Evolutionary conservation across 1,140 invertebrate genomes (phyloP).

Genomic region (Lepidotrigona ventralis): DNA sequence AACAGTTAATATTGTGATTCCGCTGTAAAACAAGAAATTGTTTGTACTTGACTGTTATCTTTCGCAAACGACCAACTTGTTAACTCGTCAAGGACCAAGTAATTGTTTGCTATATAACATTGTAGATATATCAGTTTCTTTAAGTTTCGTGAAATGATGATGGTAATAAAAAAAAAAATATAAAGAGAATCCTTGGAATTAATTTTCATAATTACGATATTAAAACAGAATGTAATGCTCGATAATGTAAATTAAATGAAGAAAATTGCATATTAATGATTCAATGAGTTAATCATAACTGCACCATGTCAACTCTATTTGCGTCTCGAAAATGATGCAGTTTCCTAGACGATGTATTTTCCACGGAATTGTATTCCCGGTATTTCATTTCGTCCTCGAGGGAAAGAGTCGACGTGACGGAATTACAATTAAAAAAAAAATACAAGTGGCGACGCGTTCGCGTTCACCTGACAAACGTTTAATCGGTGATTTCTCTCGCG

Average conservation of each 20-base stretch:
- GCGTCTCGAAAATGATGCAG: neutral
- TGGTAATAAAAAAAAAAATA: too few relatives aligned
- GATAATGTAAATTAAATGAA: too few relatives aligned
- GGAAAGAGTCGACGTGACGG: neutral
- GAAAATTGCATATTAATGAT: too few relatives aligned
- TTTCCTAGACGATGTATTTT: neutral
- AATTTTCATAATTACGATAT: too few relatives aligned
- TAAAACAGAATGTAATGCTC: too few relatives aligned
- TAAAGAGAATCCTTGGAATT: too few relatives aligned
- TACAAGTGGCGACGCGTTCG: neutral
- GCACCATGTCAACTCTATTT: neutral
- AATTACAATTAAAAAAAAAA: conserved; percentile 13
- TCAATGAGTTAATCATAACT: conserved; percentile 28
- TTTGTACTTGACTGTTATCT: neutral
- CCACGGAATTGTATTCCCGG: neutral
- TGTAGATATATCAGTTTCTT: too few relatives aligned
- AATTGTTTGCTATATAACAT: too few relatives aligned
- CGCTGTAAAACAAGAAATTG: neutral
- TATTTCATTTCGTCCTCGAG: neutral
- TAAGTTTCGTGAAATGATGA: too few relatives aligned
- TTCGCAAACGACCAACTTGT: neutral
- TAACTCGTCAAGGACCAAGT: too few relatives aligned
- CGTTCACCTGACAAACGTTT: neutral
- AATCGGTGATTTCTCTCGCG: conserved; percentile 7
- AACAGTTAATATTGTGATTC: too few relatives aligned